Percentiles rank a stretch among this genome's conserved stretches.
Evolutionary conservation across 1,140 invertebrate genomes (phyloP).

Genomic region (Trialeurodes vaporariorum): DNA sequence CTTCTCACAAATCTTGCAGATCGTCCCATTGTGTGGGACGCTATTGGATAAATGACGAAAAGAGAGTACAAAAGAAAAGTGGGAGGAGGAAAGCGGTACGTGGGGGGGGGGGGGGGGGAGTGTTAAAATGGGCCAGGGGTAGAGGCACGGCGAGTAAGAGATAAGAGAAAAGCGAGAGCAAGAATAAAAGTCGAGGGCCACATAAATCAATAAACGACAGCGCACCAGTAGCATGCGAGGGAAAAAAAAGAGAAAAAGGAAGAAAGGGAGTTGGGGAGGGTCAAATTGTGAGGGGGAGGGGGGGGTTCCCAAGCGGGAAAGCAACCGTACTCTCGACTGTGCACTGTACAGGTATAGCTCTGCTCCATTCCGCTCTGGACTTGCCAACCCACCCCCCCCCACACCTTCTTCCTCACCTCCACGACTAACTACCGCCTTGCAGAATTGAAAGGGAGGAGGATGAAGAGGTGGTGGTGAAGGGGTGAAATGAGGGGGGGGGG

Average conservation of each 20-base stretch:
- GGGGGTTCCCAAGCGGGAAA: too few relatives aligned
- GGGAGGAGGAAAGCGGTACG: neutral
- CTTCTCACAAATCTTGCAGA: too few relatives aligned
- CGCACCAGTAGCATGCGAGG: neutral
- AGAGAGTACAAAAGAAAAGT: conserved; percentile 2
- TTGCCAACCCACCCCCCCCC: too few relatives aligned
- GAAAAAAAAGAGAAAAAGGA: conserved; percentile 7
- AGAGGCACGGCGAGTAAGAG: neutral
- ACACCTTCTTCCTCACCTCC: too few relatives aligned
- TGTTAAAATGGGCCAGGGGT: neutral
- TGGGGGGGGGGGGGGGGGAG: neutral
- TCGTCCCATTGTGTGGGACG: too few relatives aligned
- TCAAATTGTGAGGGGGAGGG: conserved; percentile 1
- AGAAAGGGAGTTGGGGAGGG: conserved; percentile 8
- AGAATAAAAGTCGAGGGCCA: neutral
- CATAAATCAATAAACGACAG: neutral
- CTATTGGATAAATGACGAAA: too few relatives aligned
- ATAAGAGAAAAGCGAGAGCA: conserved; percentile 5
- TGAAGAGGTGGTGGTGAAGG: conserved; percentile 4
- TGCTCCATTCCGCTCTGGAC: too few relatives aligned
- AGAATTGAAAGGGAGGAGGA: conserved; percentile 13
- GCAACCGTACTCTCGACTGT: too few relatives aligned
- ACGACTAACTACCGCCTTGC: too few relatives aligned
- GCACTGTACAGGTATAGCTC: too few relatives aligned
- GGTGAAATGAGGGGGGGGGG: conserved; percentile 5